A percentile compares a stretch with the other conserved stretches of the same genome.
These are phyloP conservation scores for Tinea trinotella DNA, from an alignment of 2,888 invertebrate species.

Conservation along the genomic window DNA sequence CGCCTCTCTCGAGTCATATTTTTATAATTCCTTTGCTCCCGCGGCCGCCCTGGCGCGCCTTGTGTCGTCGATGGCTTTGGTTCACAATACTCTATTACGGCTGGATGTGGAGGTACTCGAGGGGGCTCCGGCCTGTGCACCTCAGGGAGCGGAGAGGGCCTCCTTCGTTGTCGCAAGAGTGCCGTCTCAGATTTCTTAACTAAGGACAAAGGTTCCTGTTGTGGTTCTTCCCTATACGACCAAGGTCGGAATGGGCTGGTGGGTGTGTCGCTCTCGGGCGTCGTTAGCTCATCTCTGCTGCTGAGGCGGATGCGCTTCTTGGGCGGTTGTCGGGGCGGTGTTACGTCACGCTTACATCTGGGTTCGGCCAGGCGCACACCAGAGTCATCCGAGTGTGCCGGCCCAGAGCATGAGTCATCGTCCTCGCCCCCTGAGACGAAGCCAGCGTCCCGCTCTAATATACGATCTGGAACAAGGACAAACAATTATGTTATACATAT, in stretches of 20 bases:
- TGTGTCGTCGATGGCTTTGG: conserved; percentile 28
- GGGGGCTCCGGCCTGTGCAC: conserved; percentile 45
- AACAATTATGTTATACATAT: neutral
- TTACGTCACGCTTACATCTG: conserved; percentile 56
- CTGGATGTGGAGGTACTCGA: conserved; percentile 70
- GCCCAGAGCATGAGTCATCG: conserved; percentile 71
- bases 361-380: conserved; percentile 57
- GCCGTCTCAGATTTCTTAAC: conserved; percentile 60
- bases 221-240: conserved; percentile 73
- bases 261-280: conserved; percentile 55
- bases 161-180: conserved; percentile 45
- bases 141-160: conserved; percentile 39
- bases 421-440: conserved; percentile 84
- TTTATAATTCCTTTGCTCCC: conserved; percentile 91
- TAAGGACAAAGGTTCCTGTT: conserved; percentile 76
- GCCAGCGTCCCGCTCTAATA: conserved; percentile 77
- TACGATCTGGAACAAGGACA: conserved; percentile 66
- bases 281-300: conserved; percentile 47
- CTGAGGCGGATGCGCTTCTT: conserved; percentile 79
- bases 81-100: conserved; percentile 38
- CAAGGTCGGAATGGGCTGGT: conserved; percentile 76
- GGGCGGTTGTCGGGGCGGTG: conserved; percentile 66
- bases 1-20: conserved; percentile 95
- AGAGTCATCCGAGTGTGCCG: conserved; percentile 67
- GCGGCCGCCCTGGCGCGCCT: conserved; percentile 65